Conservation (phyloP, 2,888 invertebrate genomes). For the Drosophila prolongata region DNA sequence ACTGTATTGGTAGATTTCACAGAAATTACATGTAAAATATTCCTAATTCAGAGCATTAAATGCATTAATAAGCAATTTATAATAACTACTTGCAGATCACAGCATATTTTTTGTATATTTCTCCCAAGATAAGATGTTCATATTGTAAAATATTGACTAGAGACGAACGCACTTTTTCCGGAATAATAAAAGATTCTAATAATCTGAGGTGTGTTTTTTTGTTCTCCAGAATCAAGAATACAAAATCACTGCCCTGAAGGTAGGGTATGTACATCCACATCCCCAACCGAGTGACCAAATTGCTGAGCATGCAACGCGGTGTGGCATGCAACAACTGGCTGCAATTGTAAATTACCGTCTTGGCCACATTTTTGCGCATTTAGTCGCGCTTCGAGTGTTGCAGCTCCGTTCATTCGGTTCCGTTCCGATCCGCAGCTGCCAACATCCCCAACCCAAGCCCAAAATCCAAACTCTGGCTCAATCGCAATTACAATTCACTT, state of each 20-base stretch:
- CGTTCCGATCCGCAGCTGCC: constrained; percentile 65
- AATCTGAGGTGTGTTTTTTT: constrained; percentile 7
- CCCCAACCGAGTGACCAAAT: constrained; percentile 28
- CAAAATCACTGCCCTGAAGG: constrained; percentile 56
- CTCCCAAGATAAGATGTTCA: no score
- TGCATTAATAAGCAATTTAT: no score
- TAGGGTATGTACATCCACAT: constrained; percentile 56
- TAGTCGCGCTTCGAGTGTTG: constrained; percentile 80
- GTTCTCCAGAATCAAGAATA: background rate
- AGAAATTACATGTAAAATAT: no score
- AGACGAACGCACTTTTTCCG: background rate
- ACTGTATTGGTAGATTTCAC: no score
- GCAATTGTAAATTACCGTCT: constrained; percentile 79
- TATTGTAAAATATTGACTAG: no score
- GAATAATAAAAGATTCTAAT: constrained; percentile 3
- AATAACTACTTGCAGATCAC: no score
- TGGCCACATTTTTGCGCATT: constrained; percentile 79
- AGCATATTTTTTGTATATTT: no score
- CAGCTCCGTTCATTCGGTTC: constrained; percentile 49
- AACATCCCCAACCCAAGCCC: constrained; percentile 21
- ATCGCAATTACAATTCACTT: constrained; percentile 76
- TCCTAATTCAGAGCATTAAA: no score
- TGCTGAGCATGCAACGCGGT: constrained; percentile 32
- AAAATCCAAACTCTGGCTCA: constrained; percentile 15
- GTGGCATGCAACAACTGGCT: constrained; percentile 45